Percentiles rank a stretch among this genome's conserved stretches.
Conservation (phyloP, 2,888 invertebrate species). For the Saturnia japonica region DNA sequence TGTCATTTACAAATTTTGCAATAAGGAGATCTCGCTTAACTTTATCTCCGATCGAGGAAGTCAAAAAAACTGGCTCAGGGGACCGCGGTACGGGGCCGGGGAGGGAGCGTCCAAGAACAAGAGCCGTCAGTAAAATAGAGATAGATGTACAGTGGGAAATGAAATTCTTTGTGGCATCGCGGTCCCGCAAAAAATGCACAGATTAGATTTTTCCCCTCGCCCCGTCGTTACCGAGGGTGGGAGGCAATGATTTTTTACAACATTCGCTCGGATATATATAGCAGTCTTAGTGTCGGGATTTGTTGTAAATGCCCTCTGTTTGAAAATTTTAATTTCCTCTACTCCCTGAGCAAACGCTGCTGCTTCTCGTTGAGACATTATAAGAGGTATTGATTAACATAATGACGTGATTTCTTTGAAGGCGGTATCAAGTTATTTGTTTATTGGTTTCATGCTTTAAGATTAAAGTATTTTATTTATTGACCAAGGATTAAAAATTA, state of each 20-base stretch:
- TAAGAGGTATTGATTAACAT: constrained; percentile 13
- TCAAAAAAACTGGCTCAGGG: constrained; percentile 73
- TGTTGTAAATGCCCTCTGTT: constrained; percentile 78
- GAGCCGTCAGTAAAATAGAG: constrained; percentile 82
- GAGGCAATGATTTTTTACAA: constrained; percentile 82
- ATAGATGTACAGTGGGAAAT: constrained; percentile 84
- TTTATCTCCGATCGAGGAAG: constrained; percentile 80
- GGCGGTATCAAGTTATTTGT: background rate
- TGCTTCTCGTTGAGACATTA: constrained; percentile 30
- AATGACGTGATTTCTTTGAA: constrained; percentile 2
- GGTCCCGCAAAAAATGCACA: constrained; percentile 82
- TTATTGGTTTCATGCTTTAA: background rate
- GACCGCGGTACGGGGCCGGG: constrained; percentile 29
- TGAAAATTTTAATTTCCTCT: constrained; percentile 80
- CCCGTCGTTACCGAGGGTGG: constrained; percentile 69
- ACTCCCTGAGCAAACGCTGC: constrained; percentile 52
- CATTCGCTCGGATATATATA: constrained; percentile 77
- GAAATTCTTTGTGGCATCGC: constrained; percentile 83
- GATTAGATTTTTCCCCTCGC: constrained; percentile 82
- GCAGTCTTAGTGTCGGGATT: constrained; percentile 79
- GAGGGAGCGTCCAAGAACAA: constrained; percentile 73
- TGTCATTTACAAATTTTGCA: constrained; percentile 73
- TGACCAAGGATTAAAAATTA: no score
- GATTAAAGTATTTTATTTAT: background rate
- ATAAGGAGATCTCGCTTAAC: constrained; percentile 78